Evolutionary conservation across 2,888 invertebrate species (phyloP), one percentile per base, ranked within the genome.

Genomic region (Cartodere bifasciata): DNA sequence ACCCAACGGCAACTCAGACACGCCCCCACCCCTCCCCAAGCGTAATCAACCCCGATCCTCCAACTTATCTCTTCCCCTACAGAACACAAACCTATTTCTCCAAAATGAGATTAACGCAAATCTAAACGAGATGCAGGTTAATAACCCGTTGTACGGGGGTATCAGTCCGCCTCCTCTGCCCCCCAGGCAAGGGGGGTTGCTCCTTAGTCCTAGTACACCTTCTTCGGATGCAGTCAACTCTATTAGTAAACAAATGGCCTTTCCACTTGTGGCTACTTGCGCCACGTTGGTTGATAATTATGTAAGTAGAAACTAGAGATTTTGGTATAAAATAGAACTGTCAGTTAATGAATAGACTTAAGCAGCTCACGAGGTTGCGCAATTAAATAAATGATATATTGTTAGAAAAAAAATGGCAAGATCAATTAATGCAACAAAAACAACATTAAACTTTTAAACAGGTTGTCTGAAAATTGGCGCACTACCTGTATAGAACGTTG

Each of bases 231-330:
- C 56, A 44, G 56, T 54, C 49, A 73, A 75, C 58, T 72, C 75
- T 35, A 71, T 73, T 45, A 70, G 68, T 49, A 55, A 72, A 63
- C 70, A 73, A 60, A 68, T 73, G 72, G 70, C 64, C 46, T 73
- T 72, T 42, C 73, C 73, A 38, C 60, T 73, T 41, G 70, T 72
- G 42, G 69, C 72, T 43, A 67, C 59, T 44, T 60, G 58, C 50
- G 58, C 60, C 44, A 55, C 60, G 35, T 48, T 62, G 48, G 54
- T 60, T 56, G 59, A 61, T 52, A 53, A 61, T 45, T 56, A 55
- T 59, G 63, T 63, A 63, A 63, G 63, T 63, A 63, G 56, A 49
- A 40, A 29, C 33, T 16, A n/a, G n/a, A n/a, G n/a, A n/a, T n/a
- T n/a, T n/a, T n/a, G n/a, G n/a, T n/a, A n/a, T n/a, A n/a, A n/a